Evolutionary conservation across 2,888 invertebrate species (phyloP).

Genomic region (Eupeodes latifasciatus): DNA sequence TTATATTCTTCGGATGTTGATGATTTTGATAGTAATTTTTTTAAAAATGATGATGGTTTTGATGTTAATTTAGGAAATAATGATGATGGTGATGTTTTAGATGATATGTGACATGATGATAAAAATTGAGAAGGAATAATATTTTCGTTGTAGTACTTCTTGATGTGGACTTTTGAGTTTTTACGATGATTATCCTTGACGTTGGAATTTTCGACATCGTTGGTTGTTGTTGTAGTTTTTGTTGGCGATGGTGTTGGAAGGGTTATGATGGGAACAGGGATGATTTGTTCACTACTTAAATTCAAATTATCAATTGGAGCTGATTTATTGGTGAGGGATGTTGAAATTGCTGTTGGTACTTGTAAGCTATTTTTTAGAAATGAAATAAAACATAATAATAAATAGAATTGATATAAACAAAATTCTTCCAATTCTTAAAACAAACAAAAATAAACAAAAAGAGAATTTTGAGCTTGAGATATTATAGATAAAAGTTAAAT

Average conservation of each 20-base stretch:
- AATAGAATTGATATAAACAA: conserved; percentile 49
- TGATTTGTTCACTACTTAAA: conserved; percentile 51
- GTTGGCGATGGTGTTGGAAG: conserved; percentile 17
- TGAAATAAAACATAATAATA: conserved; percentile 44
- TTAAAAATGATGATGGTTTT: conserved; percentile 65
- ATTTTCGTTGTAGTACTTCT: conserved; percentile 73
- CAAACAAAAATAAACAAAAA: not conserved
- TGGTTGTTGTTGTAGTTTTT: conserved; percentile 32
- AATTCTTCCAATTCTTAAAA: conserved; percentile 49
- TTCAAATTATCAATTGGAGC: conserved; percentile 55
- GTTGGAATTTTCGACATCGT: conserved; percentile 35
- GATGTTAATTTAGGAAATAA: conserved; percentile 77
- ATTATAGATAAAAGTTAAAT: not conserved
- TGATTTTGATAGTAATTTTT: conserved; percentile 58
- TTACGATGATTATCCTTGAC: conserved; percentile 60
- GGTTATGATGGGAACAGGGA: conserved; percentile 56
- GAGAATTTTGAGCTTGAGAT: not conserved
- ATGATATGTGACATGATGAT: conserved; percentile 54
- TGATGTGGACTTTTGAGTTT: conserved; percentile 54
- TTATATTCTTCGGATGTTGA: conserved; percentile 75
- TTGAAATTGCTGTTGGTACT: conserved; percentile 64
- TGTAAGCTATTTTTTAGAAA: conserved; percentile 68
- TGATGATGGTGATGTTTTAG: conserved; percentile 73
- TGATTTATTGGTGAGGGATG: conserved; percentile 58
- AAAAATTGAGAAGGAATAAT: conserved; percentile 53